Evolutionary conservation across 2,113 vertebrate genomes (phyloP).

Genomic region (Colistium nudipinnis): DNA sequence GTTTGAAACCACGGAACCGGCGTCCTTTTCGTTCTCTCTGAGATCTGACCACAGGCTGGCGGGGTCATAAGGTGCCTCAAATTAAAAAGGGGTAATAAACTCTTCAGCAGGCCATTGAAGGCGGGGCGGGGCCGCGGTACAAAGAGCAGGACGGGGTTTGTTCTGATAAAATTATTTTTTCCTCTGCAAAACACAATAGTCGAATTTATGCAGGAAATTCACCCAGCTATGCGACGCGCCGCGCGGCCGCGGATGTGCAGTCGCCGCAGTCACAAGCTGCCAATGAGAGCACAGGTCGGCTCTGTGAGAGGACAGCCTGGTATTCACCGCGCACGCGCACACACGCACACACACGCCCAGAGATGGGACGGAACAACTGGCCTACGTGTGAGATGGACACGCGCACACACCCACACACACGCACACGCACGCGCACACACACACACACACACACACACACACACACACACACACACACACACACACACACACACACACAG

Average conservation of each 20-base stretch:
- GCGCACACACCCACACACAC: constrained; percentile 4
- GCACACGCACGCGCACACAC: neutral
- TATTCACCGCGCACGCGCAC: constrained; percentile 65
- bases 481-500: constrained; percentile 1
- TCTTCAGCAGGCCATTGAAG: constrained; percentile 50
- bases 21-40: constrained; percentile 14
- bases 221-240: constrained; percentile 61
- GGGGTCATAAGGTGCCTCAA: constrained; percentile 59
- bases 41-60: constrained; percentile 29
- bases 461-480: neutral
- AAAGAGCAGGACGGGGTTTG: constrained; percentile 74
- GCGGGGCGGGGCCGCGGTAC: constrained; percentile 62
- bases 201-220: constrained; percentile 76
- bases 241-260: constrained; percentile 59
- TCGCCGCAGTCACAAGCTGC: constrained; percentile 79
- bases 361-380: constrained; percentile 43
- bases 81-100: constrained; percentile 66
- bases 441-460: constrained; percentile 11
- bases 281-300: constrained; percentile 76
- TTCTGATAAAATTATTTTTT: constrained; percentile 73
- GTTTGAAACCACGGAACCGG: constrained; percentile 33
- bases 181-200: constrained; percentile 74
- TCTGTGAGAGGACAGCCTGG: constrained; percentile 76
- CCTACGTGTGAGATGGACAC: constrained; percentile 35
- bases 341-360: constrained; percentile 44